Conservation (phyloP, 2,888 invertebrate genomes). For the Poecilus cupreus region DNA sequence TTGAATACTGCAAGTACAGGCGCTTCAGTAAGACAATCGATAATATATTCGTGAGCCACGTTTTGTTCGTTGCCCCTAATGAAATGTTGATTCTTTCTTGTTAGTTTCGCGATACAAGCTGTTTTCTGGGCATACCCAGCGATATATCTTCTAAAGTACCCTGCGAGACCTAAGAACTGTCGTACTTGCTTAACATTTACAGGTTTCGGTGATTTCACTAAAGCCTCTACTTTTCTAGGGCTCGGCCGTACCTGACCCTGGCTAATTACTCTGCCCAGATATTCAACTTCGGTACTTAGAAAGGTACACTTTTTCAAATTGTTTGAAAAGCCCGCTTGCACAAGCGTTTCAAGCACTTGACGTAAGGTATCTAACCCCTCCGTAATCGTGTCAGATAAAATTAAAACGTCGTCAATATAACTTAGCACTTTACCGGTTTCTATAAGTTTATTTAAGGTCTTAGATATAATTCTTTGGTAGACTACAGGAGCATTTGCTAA, state of each 20-base stretch:
- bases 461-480: background rate
- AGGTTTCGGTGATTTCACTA: slow-evolving; percentile 58
- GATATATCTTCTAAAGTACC: slow-evolving; percentile 25
- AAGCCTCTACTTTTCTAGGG: slow-evolving; percentile 56
- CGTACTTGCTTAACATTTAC: slow-evolving; percentile 53
- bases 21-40: background rate
- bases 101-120: slow-evolving; percentile 59
- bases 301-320: slow-evolving; percentile 61
- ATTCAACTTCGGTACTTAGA: slow-evolving; percentile 61
- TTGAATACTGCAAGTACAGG: slow-evolving; percentile 65
- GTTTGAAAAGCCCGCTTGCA: slow-evolving; percentile 51
- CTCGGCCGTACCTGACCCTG: slow-evolving; percentile 59
- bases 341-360: background rate
- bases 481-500: background rate
- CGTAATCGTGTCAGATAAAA: background rate
- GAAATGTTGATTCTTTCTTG: slow-evolving; percentile 51
- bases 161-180: slow-evolving; percentile 42
- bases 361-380: background rate
- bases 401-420: slow-evolving; percentile 47
- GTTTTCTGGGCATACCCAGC: slow-evolving; percentile 60
- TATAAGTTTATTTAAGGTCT: background rate
- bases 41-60: slow-evolving; percentile 14
- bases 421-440: background rate
- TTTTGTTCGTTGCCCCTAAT: slow-evolving; percentile 36
- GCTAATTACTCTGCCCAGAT: slow-evolving; percentile 55